Conservation (phyloP, 2,797 vertebrate species). For the Parauchenoglanis punctatus region DNA sequence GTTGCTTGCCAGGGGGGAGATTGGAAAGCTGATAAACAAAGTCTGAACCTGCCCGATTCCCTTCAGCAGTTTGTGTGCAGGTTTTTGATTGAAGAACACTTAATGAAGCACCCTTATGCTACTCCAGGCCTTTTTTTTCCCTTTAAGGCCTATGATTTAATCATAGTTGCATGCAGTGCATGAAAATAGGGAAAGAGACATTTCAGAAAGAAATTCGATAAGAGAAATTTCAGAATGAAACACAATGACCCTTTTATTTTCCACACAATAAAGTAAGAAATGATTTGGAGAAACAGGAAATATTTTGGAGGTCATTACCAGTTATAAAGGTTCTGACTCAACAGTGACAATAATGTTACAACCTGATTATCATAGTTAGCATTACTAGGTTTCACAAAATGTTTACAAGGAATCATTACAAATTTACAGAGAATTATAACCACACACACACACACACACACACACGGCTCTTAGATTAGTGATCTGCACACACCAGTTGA, state of each 20-base stretch:
- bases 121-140: neutral
- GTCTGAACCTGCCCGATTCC: neutral
- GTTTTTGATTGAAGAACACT: neutral
- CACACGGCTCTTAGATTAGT: neutral
- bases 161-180: neutral
- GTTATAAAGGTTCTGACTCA: too few relatives aligned
- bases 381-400: too few relatives aligned
- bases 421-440: too few relatives aligned
- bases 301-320: neutral
- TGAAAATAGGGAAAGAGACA: neutral
- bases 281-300: neutral
- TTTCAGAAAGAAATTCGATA: neutral
- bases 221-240: constrained; percentile 57
- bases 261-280: neutral
- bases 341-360: too few relatives aligned
- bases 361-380: too few relatives aligned
- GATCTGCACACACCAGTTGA: constrained; percentile 89
- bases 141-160: neutral
- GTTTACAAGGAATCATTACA: too few relatives aligned
- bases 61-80: neutral
- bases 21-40: constrained; percentile 5
- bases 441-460: neutral
- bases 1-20: neutral
- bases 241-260: constrained; percentile 73
- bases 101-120: neutral